Base-by-base conservation (phyloP, 2,888 invertebrate genomes). In the Ormyrus nitidulus region DNA sequence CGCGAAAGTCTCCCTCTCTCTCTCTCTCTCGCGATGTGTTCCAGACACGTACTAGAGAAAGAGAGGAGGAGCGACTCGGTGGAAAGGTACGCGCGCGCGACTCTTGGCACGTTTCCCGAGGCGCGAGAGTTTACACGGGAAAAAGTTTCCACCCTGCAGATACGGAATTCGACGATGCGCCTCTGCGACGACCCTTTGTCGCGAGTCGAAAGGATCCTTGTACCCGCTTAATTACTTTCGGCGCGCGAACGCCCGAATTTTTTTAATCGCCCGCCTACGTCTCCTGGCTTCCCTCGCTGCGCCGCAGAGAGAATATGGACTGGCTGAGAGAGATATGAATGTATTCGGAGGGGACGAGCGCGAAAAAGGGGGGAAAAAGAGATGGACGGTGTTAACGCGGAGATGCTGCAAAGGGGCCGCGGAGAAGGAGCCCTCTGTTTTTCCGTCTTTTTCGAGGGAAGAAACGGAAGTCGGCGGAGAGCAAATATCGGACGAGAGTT, bases 41-140 rank as follows among this genome's bases (percentile, higher is more conserved):
- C 6, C 4, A 58, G 6, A 58, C 58, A 58, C 58, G n/a, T n/a
- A 58, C 58, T 6, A 9, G n/a, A 6, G 56, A 58, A 10, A 58
- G n/a, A 58, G n/a, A 58, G 3, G n/a, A 10, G 58, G 9, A n/a
- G 13, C 9, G 58, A n/a, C 11, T 58, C 34, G 34, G 34, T 34
- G 34, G 34, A 34, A 34, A 34, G n/a, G n/a, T 58, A n/a, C n/a
- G 6, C 58, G n/a, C 58, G n/a, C 13, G 13, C 13, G 58, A 58
- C 58, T 58, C 58, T 58, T 58, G 58, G 58, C 58, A 58, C 58
- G 58, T 11, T n/a, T 58, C 58, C 58, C 11, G 58, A 58, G 11
- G 13, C 6, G 11, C n/a, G 11, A 10, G n/a, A 34, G 34, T 34
- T 34, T 34, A 34, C 58, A n/a, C 58, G 58, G 58, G n/a, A 34